Evolutionary conservation across 2,113 vertebrate genomes (phyloP).

Genomic region (Dipodomys ordii): DNA sequence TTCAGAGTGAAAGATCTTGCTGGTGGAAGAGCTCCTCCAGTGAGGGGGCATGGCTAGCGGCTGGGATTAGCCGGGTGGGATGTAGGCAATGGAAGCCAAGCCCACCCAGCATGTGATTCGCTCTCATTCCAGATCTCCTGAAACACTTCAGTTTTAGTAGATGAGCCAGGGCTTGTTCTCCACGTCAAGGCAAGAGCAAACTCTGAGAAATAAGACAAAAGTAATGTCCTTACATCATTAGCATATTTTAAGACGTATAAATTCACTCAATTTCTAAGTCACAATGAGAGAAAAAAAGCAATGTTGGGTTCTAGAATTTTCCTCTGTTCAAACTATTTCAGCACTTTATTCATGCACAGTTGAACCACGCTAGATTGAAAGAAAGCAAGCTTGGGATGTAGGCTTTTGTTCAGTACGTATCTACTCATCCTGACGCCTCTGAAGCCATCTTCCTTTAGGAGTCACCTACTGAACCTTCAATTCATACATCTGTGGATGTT

Average conservation of each 20-base stretch:
- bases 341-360: neutral
- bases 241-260: neutral
- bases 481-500: neutral
- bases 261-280: neutral
- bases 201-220: neutral
- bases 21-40: neutral
- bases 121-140: neutral
- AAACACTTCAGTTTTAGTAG: neutral
- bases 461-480: neutral
- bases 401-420: neutral
- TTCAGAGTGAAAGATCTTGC: neutral
- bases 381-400: neutral
- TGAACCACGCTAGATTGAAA: neutral
- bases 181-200: neutral
- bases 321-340: neutral
- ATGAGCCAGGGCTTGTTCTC: neutral
- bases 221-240: neutral
- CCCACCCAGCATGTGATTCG: neutral
- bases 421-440: neutral
- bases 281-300: neutral
- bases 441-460: neutral
- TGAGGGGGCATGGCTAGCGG: neutral
- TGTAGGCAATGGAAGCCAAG: neutral
- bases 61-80: neutral
- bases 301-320: neutral